Base-by-base conservation (phyloP, 2,113 vertebrate genomes). In the Gallinago paraguaiae region DNA sequence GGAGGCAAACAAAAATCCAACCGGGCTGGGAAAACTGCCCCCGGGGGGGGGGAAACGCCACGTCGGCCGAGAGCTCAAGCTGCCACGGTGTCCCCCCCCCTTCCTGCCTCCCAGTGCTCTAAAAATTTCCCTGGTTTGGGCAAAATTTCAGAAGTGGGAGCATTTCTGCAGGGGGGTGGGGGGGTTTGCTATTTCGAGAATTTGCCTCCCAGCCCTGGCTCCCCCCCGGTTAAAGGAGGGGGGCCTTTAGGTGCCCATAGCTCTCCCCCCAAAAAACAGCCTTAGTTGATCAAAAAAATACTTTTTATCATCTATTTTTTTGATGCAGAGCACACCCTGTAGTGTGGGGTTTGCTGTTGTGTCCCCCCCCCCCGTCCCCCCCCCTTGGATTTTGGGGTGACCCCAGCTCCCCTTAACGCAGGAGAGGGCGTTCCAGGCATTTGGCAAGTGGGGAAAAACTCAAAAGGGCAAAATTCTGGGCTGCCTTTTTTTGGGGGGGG, bases 381-480 rank as follows among this genome's bases (percentile, higher is more conserved):
- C 28, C 9, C 18, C 45, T 46, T 46, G 45, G 24, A 48, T 28
- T 5, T 8, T 1, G 51, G 51, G 56, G 57, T 37, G 4, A 3
- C 51, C 11, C 13, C 82, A 3, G 57, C 45, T 43, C 57, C 43
- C 4, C 1, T 4, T 2, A 13, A 11, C 22, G 3, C 69, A 5
- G 78, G 11, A 10, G 50, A 10, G 9, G 1, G 2, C 2, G 23
- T 16, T 33, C 10, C 0, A 11, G 48, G 1, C 1, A 1, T 9
- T 22, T 18, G 13, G 14, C 46, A 6, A 79, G 86, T 4, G 45
- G 84, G 61, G 19, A 27, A 28, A 24, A 30, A 46, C 25, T 35
- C 80, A 9, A 61, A 51, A 84, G 80, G 87, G 72, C 35, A 45
- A 83, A 39, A 46, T 48, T 37, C 60, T 43, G 24, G 13, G 1